Evolutionary conservation across 1,140 invertebrate genomes (phyloP), one percentile per base, ranked within the genome.

Genomic region (Proctacanthus coquilletti): DNA sequence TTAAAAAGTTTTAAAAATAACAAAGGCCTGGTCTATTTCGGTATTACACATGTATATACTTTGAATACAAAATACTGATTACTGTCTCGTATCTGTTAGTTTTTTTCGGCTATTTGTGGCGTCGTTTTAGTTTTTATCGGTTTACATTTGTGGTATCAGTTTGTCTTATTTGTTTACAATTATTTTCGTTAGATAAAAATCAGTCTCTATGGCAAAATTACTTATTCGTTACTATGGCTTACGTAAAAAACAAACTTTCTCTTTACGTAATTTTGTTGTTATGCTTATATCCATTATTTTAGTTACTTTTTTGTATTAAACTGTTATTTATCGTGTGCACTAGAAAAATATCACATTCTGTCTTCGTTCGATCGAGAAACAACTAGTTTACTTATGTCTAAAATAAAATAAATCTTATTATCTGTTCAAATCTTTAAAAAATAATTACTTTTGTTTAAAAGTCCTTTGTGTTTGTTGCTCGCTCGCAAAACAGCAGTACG

Each of bases 341-440:
- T 58, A 58, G 52, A 58, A 58, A 58, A 58, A 58, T 58, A 58
- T 58, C 55, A 58, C 55, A 58, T 58, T 57, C 52, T 58, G 56
- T 49, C 55, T 58, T 58, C 55, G 55, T 58, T 58, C 55, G 55
- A 55, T 58, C 55, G 48, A 58, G 55, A 58, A 53, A 58, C 50
- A 53, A 49, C n/a, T n/a, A n/a, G n/a, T n/a, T n/a, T n/a, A n/a
- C n/a, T n/a, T n/a, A n/a, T n/a, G n/a, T n/a, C n/a, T n/a, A n/a
- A n/a, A n/a, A n/a, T n/a, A n/a, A n/a, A n/a, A n/a, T n/a, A n/a
- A n/a, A n/a, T n/a, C n/a, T n/a, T n/a, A n/a, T n/a, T n/a, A n/a
- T n/a, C n/a, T n/a, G n/a, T n/a, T n/a, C n/a, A n/a, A n/a, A n/a
- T n/a, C n/a, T n/a, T n/a, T n/a, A n/a, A n/a, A n/a, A n/a, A n/a